Percentiles rank a stretch among this genome's conserved stretches.
phyloP scores from a whole-genome alignment of 2,113 vertebrate species.

The Mirza zaza region DNA sequence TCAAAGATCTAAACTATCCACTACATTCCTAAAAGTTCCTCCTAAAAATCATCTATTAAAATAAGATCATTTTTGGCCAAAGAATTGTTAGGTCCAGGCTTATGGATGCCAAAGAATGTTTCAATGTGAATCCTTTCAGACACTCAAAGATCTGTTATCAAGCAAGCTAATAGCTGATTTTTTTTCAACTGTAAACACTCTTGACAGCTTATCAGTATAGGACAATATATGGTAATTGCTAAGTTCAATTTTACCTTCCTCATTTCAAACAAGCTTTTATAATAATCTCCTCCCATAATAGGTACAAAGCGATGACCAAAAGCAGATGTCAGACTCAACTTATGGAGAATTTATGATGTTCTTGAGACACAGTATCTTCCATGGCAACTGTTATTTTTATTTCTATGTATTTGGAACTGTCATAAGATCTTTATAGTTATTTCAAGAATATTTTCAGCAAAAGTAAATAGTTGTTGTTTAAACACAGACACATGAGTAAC shows the following conservation, averaged over 20 bases:
- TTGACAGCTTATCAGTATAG: neutral
- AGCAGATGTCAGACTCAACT: neutral
- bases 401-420: neutral
- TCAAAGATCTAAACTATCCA: conserved; percentile 19
- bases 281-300: neutral
- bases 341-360: neutral
- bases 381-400: neutral
- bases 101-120: neutral
- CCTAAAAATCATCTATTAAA: conserved; percentile 24
- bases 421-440: neutral
- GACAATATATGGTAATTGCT: neutral
- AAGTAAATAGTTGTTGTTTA: neutral
- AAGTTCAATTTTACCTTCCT: neutral
- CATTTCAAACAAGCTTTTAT: conserved; percentile 1
- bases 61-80: conserved; percentile 8
- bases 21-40: neutral
- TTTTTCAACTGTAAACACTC: neutral
- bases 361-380: neutral
- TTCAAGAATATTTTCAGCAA: conserved; percentile 40
- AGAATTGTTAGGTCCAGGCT: neutral
- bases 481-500: neutral
- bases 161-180: neutral
- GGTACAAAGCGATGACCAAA: neutral
- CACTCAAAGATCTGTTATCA: neutral
- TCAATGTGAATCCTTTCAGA: neutral